A percentile compares a stretch with the other conserved stretches of the same genome.
phyloP scores from a whole-genome alignment of 2,888 invertebrate species.

The Theristus sp. region DNA sequence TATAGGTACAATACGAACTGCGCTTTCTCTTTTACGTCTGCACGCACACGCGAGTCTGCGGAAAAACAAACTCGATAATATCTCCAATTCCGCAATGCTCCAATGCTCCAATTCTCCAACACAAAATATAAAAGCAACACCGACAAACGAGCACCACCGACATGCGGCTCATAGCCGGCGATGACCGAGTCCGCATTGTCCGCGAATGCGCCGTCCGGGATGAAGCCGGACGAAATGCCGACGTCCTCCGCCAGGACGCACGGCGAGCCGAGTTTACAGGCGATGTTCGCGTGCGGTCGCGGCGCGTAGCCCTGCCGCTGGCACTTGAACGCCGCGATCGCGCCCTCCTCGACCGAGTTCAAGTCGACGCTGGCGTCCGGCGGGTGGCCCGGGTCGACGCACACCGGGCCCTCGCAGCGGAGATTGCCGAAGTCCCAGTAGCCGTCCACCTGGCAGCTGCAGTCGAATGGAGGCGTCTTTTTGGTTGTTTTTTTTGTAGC shows the following conservation, averaged over 20 bases:
- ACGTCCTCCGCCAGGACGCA: constrained; percentile 77
- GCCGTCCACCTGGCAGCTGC: constrained; percentile 60
- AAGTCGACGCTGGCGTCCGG: constrained; percentile 72
- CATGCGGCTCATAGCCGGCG: constrained; percentile 41
- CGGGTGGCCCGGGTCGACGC: constrained; percentile 81
- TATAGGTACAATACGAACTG: too few species aligned
- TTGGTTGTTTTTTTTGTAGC: background rate
- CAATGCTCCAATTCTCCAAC: too few species aligned
- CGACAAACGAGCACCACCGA: too few species aligned
- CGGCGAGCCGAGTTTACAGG: constrained; percentile 50
- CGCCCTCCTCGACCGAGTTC: constrained; percentile 46
- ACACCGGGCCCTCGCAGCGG: constrained; percentile 80
- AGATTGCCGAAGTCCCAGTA: constrained; percentile 94
- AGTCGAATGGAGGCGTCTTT: too few species aligned
- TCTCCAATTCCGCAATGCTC: too few species aligned
- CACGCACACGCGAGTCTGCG: too few species aligned
- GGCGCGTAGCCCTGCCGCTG: constrained; percentile 75
- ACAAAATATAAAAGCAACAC: too few species aligned
- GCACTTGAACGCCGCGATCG: constrained; percentile 74
- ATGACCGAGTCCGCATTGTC: constrained; percentile 50
- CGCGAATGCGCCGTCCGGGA: constrained; percentile 71
- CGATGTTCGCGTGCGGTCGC: constrained; percentile 15
- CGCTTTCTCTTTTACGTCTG: too few species aligned
- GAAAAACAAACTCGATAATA: too few species aligned
- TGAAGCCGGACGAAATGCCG: constrained; percentile 70